Evolutionary conservation across 2,888 invertebrate species (phyloP).

Genomic region (Latrodectus elegans): DNA sequence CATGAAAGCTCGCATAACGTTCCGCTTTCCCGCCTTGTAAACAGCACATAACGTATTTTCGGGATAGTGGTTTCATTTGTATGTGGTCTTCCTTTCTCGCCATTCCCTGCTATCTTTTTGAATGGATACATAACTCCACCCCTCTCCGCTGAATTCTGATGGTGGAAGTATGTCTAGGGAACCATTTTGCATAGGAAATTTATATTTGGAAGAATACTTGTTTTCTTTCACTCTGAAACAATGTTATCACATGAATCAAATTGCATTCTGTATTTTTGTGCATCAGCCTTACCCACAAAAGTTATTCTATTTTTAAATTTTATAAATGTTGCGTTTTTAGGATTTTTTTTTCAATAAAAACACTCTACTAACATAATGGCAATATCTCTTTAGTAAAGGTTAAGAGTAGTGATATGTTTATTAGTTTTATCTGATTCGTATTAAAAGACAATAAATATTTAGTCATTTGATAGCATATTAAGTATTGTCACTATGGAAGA

Average conservation of each 20-base stretch:
- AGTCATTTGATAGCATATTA: too few relatives aligned
- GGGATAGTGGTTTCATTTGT: neutral
- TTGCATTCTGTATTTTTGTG: neutral
- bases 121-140: neutral
- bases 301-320: too few relatives aligned
- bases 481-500: too few relatives aligned
- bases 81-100: neutral
- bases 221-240: neutral
- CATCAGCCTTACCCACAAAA: too few relatives aligned
- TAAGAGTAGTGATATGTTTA: too few relatives aligned
- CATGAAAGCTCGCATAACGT: conserved; percentile 11
- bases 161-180: neutral
- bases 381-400: too few relatives aligned
- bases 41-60: conserved; percentile 42
- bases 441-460: too few relatives aligned
- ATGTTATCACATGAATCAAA: neutral
- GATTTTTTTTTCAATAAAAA: too few relatives aligned
- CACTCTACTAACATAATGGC: too few relatives aligned
- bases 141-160: too few relatives aligned
- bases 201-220: neutral
- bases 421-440: too few relatives aligned
- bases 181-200: neutral
- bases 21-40: conserved; percentile 4
- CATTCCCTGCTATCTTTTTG: neutral
- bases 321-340: too few relatives aligned